Evolutionary conservation across 2,113 vertebrate genomes (phyloP), one percentile per base, ranked within the genome.

Genomic region (Mirounga angustirostris): DNA sequence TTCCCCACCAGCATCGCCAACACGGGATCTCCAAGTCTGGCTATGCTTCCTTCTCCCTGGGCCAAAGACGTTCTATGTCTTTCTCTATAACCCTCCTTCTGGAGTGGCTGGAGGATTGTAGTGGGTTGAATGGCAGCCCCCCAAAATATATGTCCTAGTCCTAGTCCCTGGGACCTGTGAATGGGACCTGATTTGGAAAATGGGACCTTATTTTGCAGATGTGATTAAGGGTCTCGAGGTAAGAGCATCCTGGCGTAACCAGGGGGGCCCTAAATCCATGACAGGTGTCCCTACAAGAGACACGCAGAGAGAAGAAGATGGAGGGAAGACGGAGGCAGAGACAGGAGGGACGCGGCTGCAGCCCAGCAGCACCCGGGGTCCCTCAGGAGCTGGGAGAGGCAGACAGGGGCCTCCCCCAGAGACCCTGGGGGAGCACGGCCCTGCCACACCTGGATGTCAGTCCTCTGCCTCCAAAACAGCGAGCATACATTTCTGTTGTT

Each of bases 331-430:
- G 40, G 40, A 81, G 26, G 50, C 46, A 67, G 58, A 86, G 65
- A 4, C 2, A 11, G 19, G 8, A 5, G 33, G 1, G 2, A 4
- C 0, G 50, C 0, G 8, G 10, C 28, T 58, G 30, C 11, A 14
- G 24, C 61, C 7, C 63, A 33, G 30, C 8, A 50, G 7, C 7
- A 1, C n/a, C 14, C 18, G 1, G 16, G 59, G 43, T 13, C 33
- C 58, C 59, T 69, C 14, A 5, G 50, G 11, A 18, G 2, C 36
- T 9, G 14, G 12, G 36, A 22, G 36, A 50, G 8, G 40, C 22
- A 24, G 33, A 52, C 36, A 33, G 1, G 1, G 19, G 0, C 63
- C 59, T 58, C 40, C 50, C n/a, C 56, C 2, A 3, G n/a, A 33
- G 19, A 1, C 73, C 19, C 18, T 26, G 0, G 28, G 8, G 24